Evolutionary conservation across 1,140 invertebrate genomes (phyloP).

Genomic region (Ceratina calcarata): DNA sequence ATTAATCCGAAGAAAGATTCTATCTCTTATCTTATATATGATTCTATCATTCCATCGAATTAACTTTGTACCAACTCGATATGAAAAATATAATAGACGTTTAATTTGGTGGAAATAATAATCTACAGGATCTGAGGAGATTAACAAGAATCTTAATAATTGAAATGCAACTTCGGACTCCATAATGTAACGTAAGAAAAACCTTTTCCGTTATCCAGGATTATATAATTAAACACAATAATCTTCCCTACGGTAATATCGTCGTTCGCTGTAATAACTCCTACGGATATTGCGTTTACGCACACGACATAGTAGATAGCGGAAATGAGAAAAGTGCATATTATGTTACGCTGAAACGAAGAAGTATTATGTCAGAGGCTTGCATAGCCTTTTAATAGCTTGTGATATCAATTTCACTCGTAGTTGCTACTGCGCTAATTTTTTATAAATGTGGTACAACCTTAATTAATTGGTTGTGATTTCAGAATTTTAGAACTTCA

Average conservation of each 20-base stretch:
- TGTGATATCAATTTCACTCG: constrained; percentile 4
- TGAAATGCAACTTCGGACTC: background rate
- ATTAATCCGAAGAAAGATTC: no score
- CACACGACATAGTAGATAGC: constrained; percentile 3
- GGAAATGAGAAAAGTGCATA: background rate
- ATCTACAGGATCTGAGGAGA: background rate
- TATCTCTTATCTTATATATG: no score
- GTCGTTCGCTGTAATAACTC: background rate
- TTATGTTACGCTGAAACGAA: constrained; percentile 1
- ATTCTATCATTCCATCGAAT: no score
- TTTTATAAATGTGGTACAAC: background rate
- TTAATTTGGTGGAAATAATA: background rate
- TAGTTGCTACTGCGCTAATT: no score
- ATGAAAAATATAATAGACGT: background rate
- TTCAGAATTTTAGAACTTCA: background rate
- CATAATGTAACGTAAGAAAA: background rate
- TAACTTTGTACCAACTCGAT: no score
- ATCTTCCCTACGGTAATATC: constrained; percentile 33
- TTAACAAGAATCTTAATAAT: constrained; percentile 55
- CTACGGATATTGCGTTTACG: constrained; percentile 29
- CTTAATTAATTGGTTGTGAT: constrained; percentile 7
- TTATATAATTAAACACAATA: constrained; percentile 40
- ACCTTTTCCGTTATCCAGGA: constrained; percentile 25
- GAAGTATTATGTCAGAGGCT: background rate
- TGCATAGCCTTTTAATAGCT: background rate